Evolutionary conservation across 2,888 invertebrate genomes (phyloP), one percentile per base, ranked within the genome.

Genomic region (Anthoptus insignis): DNA sequence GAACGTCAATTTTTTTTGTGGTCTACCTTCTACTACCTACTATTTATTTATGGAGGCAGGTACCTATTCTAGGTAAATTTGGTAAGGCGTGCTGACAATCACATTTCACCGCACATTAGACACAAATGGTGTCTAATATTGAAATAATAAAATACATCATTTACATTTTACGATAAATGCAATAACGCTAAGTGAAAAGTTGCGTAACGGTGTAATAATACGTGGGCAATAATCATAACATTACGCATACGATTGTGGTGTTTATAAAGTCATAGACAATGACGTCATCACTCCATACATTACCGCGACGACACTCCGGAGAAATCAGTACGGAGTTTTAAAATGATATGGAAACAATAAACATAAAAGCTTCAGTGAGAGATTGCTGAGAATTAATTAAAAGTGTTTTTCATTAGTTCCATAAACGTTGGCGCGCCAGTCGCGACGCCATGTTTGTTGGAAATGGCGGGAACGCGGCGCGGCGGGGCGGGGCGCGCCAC

Each of bases 371-470:
- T 79, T 81, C 80, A 84, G 76, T 80, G 80, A 80, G 84, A 83
- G 91, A 91, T 91, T 89, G 89, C 88, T 87, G 91, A 87, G 92
- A 89, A 92, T 91, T 92, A 91, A 93, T 93, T 91, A 91, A 79
- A 77, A 90, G 89, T 91, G 90, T 84, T 85, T 91, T 91, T 91
- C 89, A 89, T 91, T 89, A 89, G 86, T 84, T 83, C 79, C 81
- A 87, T 89, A 89, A 88, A 89, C 71, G 81, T 69, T 67, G 71
- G 58, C 71, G 68, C 71, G 68, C 58, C 68, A 64, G 45, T 63
- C 59, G 54, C 39, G 69, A 71, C 77, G 80, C 80, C 78, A 78
- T 78, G 70, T 78, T 77, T 77, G 68, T 22, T 19, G 71, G 63
- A 64, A 69, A 37, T n/a, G 8, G 63, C 65, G 64, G 57, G 73